Evolutionary conservation across 1,140 invertebrate genomes (phyloP).

Genomic region (Penaeus japonicus): DNA sequence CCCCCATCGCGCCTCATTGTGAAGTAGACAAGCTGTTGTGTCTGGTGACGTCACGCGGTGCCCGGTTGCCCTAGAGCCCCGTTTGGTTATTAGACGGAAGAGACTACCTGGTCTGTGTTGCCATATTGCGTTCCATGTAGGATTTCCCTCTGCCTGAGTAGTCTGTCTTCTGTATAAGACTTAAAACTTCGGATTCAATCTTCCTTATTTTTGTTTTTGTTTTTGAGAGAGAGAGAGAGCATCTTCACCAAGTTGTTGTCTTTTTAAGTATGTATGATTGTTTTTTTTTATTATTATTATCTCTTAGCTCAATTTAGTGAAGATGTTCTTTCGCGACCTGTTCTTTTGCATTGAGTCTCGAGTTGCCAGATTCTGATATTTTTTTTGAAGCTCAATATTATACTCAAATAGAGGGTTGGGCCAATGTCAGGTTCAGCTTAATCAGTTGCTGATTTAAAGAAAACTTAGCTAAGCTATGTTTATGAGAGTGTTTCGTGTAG

Average conservation of each 20-base stretch:
- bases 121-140: slow-evolving; percentile 34
- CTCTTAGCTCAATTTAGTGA: neutral
- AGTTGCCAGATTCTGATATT: neutral
- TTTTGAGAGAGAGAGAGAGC: neutral
- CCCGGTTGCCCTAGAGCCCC: neutral
- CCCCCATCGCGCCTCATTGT: too few species aligned
- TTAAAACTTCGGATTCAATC: neutral
- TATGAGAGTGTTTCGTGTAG: neutral
- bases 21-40: neutral
- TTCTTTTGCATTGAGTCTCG: neutral
- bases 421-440: slow-evolving; percentile 7
- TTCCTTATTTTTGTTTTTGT: neutral
- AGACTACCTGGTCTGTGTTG: slow-evolving; percentile 18
- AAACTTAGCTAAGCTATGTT: slow-evolving; percentile 22
- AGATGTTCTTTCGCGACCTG: neutral
- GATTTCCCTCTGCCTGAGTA: neutral
- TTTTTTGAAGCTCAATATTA: neutral
- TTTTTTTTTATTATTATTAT: too few species aligned
- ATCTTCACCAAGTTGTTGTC: too few species aligned
- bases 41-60: neutral
- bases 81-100: slow-evolving; percentile 15
- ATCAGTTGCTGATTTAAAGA: slow-evolving; percentile 1
- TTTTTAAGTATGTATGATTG: too few species aligned
- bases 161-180: neutral
- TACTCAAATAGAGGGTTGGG: neutral